Conservation (phyloP, 2,888 invertebrate species). For the Mythimna lalbum region DNA sequence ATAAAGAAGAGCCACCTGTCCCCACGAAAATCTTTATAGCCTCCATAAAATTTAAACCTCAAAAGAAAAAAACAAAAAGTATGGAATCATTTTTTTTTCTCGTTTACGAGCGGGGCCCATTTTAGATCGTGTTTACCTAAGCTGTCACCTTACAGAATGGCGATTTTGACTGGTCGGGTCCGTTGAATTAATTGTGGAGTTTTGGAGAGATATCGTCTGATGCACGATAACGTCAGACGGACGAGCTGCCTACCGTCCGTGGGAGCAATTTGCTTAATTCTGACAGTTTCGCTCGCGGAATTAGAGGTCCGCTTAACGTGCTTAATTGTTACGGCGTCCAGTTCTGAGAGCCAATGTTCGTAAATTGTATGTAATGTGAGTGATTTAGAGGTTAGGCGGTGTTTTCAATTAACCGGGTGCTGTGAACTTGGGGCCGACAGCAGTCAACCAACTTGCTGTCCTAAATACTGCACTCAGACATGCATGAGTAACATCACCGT, state of each 20-base stretch:
- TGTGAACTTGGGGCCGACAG: conserved; percentile 17
- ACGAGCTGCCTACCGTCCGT: conserved; percentile 79
- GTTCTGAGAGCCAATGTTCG: conserved; percentile 68
- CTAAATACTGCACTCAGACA: not conserved
- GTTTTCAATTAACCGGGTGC: conserved; percentile 48
- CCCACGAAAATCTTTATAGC: conserved; percentile 90
- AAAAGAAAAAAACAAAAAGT: conserved; percentile 86
- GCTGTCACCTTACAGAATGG: conserved; percentile 90
- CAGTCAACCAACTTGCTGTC: not conserved
- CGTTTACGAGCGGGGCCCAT: conserved; percentile 85
- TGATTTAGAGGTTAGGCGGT: conserved; percentile 47
- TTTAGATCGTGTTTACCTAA: conserved; percentile 90
- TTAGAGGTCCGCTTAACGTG: conserved; percentile 72
- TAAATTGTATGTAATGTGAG: conserved; percentile 65
- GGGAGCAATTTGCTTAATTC: conserved; percentile 83
- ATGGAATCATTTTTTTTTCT: conserved; percentile 81
- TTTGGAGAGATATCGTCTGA: conserved; percentile 87
- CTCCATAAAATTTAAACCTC: conserved; percentile 90
- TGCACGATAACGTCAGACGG: conserved; percentile 82
- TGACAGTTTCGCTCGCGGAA: conserved; percentile 78
- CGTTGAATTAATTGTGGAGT: conserved; percentile 88
- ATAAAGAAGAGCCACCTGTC: conserved; percentile 91
- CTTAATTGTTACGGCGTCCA: conserved; percentile 79
- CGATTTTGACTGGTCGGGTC: conserved; percentile 88
- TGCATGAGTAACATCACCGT: not conserved